Base-by-base conservation (phyloP, 2,797 vertebrate species). In the Gallinago nigripennis region DNA sequence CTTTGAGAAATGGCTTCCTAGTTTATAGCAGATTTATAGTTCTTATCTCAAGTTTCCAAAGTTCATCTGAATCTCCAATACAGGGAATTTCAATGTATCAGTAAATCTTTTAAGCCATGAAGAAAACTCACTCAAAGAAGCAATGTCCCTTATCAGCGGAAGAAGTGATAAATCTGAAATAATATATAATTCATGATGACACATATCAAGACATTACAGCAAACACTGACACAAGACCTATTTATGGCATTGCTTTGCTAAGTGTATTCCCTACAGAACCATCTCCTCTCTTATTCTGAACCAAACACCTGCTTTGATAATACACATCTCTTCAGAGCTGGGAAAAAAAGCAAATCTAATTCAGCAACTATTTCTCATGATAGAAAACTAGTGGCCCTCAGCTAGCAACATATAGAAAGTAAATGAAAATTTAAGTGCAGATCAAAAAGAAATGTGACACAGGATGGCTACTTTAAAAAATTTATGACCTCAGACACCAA, bases 171-270 rank as follows among this genome's bases (percentile, higher is more conserved):
- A 97, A 97, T 98, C 97, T 97, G 91, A 96, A 97, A 96, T 97
- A 97, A 98, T 98, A 98, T 98, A 98, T 98, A 98, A 98, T 98
- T 98, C 97, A 98, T 96, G 96, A 97, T 95, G 94, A 97, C 97
- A 97, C 86, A 90, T 94, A 97, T 96, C 95, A 97, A 97, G 97
- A 96, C 97, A 96, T 97, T 98, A 97, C 95, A 96, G 96, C 95
- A 96, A 95, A 95, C 94, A 95, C 95, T 30, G 88, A 97, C 97
- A 97, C 82, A 92, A 96, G 91, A 85, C 93, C 96, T 96, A 97
- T 97, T 97, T 97, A 98, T 91, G 95, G 94, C 95, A 79, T 68
- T 82, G 88, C 95, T 97, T 96, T 95, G 70, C 96, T 92, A 95
- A 95, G 87, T 37, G 8, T 96, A 96, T 97, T 98, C 97, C 97